Conservation (phyloP, 2,888 invertebrate species). For the Patella pellucida region DNA sequence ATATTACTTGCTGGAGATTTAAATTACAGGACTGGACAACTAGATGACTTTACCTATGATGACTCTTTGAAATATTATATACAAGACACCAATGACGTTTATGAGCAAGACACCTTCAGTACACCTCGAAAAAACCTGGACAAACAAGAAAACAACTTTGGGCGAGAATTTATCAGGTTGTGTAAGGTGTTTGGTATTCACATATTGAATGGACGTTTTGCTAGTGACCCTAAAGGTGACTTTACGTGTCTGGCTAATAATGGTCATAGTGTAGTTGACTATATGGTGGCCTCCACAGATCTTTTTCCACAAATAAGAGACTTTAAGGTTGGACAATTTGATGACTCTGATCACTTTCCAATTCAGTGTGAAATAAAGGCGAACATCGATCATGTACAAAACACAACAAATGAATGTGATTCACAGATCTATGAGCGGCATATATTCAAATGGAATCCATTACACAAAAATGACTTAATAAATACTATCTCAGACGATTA, state of each 20-base stretch:
- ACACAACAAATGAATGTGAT: no score
- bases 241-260: background rate
- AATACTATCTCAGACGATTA: no score
- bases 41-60: background rate
- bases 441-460: no score
- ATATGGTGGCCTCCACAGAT: conserved; percentile 2
- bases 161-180: background rate
- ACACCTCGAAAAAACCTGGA: background rate
- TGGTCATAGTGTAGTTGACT: background rate
- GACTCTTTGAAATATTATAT: background rate
- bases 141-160: background rate
- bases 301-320: background rate
- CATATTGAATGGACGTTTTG: background rate
- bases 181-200: background rate
- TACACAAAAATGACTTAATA: no score
- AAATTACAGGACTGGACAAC: background rate
- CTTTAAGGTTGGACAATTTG: background rate
- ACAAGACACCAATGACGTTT: background rate
- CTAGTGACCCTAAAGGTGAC: background rate
- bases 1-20: background rate
- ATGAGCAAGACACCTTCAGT: background rate
- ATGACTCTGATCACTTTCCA: background rate
- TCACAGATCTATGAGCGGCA: no score
- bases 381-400: background rate
- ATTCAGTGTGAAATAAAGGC: background rate